Evolutionary conservation across 30 jellyfish, hydroid and myxozoan genomes (phyloP).

Genomic region (Aurelia sp.): DNA sequence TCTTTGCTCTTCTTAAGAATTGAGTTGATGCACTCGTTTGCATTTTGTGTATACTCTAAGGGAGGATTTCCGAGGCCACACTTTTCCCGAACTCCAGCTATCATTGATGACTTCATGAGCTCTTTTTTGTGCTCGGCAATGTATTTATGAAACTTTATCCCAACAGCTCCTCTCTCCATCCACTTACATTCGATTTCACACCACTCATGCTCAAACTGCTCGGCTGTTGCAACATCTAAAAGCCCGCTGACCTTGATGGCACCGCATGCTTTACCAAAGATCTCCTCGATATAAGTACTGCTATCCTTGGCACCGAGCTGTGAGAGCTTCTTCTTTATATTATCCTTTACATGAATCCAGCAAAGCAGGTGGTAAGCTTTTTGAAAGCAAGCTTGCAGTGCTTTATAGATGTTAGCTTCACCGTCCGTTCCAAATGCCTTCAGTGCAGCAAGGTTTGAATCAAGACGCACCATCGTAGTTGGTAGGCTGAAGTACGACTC

Average conservation of each 20-base stretch:
- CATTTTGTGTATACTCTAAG: constrained; percentile 18
- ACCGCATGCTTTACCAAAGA: constrained; percentile 20
- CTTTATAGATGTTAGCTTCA: constrained; percentile 10
- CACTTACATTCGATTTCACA: constrained; percentile 1
- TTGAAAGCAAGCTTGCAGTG: constrained; percentile 15
- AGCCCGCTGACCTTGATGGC: not conserved
- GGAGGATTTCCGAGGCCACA: constrained; percentile 73
- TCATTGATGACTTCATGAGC: constrained; percentile 37
- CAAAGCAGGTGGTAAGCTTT: constrained; percentile 43
- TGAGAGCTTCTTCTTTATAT: constrained; percentile 23
- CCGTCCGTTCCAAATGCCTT: constrained; percentile 63
- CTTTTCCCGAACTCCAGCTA: constrained; percentile 9
- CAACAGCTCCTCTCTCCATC: constrained; percentile 16
- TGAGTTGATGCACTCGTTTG: constrained; percentile 31
- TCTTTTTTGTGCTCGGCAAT: constrained; percentile 20
- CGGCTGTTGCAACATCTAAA: constrained; percentile 25
- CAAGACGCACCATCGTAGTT: constrained; percentile 33
- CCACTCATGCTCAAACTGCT: constrained; percentile 41
- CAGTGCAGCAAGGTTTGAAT: constrained; percentile 23
- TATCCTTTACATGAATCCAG: constrained; percentile 61
- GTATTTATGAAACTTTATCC: constrained; percentile 26
- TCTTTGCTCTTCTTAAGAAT: constrained; percentile 12
- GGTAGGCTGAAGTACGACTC: constrained; percentile 61
- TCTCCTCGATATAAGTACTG: constrained; percentile 15
- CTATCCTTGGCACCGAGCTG: not conserved